Evolutionary conservation across 2,888 invertebrate species (phyloP).

Genomic region (Graphium colonna): DNA sequence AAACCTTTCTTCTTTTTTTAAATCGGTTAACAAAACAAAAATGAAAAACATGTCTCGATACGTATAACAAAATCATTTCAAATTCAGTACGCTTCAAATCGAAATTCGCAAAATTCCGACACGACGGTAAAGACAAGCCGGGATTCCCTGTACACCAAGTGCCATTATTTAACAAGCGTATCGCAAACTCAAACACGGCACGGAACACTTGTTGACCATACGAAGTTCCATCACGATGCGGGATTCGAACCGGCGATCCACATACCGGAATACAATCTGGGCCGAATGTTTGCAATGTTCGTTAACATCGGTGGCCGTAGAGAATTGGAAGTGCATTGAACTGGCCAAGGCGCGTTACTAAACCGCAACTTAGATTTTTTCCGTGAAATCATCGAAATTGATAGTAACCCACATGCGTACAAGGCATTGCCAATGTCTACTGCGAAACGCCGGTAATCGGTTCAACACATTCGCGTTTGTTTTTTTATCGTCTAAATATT

Average conservation of each 20-base stretch:
- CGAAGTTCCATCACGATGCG: slow-evolving; percentile 15
- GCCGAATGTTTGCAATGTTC: slow-evolving; percentile 18
- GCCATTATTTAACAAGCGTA: background rate
- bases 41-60: no score
- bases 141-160: background rate
- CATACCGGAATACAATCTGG: slow-evolving; percentile 14
- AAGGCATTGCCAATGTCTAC: slow-evolving; percentile 14
- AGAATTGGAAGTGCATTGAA: slow-evolving; percentile 18
- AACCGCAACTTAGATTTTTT: slow-evolving; percentile 20
- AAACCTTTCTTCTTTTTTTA: no score
- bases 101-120: background rate
- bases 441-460: slow-evolving; percentile 7
- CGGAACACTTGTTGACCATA: slow-evolving; percentile 4
- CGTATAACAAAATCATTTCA: no score
- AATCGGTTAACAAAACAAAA: no score
- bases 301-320: slow-evolving; percentile 9
- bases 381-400: slow-evolving; percentile 23
- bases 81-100: no score
- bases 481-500: no score
- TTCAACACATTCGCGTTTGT: slow-evolving; percentile 14
- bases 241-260: slow-evolving; percentile 15
- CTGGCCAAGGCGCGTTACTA: slow-evolving; percentile 12
- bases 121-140: background rate
- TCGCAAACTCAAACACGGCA: slow-evolving; percentile 8
- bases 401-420: slow-evolving; percentile 22